Percentiles rank a stretch among this genome's conserved stretches.
These are phyloP conservation scores for Cyprinodon tularosa DNA, from an alignment of 2,113 vertebrate genomes.

Conservation along the genomic window DNA sequence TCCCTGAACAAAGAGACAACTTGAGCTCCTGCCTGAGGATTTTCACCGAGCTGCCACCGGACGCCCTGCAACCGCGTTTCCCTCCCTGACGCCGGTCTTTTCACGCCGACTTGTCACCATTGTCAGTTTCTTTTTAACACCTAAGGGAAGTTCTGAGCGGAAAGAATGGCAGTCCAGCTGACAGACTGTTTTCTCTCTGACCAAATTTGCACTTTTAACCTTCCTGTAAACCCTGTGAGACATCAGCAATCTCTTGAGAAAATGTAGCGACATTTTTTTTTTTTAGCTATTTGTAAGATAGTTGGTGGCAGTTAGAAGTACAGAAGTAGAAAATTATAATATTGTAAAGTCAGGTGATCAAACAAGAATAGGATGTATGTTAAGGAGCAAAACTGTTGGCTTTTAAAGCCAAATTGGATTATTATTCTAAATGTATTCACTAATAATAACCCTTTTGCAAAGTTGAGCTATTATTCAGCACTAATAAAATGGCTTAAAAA, in stretches of 20 bases:
- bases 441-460: not conserved
- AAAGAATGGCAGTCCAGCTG: conserved; percentile 34
- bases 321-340: not conserved
- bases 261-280: conserved; percentile 7
- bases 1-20: conserved; percentile 29
- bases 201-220: conserved; percentile 33
- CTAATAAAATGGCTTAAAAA: not conserved
- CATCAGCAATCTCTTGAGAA: conserved; percentile 24
- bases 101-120: conserved; percentile 49
- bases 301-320: not conserved
- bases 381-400: too few relatives aligned
- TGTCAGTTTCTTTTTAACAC: conserved; percentile 60
- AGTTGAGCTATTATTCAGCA: not conserved
- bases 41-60: conserved; percentile 21
- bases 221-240: conserved; percentile 38
- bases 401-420: not conserved
- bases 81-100: conserved; percentile 55
- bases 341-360: too few relatives aligned
- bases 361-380: too few relatives aligned
- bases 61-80: conserved; percentile 33
- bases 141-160: conserved; percentile 28
- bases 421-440: not conserved
- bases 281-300: not conserved
- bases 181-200: conserved; percentile 61
- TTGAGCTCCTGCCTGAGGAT: conserved; percentile 24